Evolutionary conservation across 2,797 vertebrate species (phyloP).

Genomic region (Austrolebias charrua): DNA sequence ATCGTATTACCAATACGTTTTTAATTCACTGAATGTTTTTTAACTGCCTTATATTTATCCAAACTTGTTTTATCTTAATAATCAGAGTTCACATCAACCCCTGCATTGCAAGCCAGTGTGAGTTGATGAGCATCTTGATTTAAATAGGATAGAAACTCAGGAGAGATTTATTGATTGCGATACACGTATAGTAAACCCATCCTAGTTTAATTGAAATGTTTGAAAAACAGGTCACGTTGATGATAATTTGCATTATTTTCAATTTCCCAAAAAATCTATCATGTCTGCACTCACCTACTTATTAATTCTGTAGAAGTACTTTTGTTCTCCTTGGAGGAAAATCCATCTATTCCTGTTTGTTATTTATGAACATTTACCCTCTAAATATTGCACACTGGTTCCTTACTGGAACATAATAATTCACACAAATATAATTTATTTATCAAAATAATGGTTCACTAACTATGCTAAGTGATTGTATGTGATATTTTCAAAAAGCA

Average conservation of each 20-base stretch:
- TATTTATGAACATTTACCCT: slow-evolving; percentile 13
- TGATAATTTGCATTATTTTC: slow-evolving; percentile 10
- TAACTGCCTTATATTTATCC: no score
- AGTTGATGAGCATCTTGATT: not conserved
- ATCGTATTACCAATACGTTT: not conserved
- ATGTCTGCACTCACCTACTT: slow-evolving; percentile 1
- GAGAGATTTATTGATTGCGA: not conserved
- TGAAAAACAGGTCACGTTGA: not conserved
- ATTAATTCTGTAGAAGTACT: slow-evolving; percentile 14
- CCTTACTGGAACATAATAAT: slow-evolving; percentile 21
- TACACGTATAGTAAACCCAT: not conserved
- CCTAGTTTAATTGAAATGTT: not conserved
- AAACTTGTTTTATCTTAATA: not conserved
- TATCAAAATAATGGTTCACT: not conserved
- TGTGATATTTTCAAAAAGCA: not conserved
- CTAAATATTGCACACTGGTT: slow-evolving; percentile 18
- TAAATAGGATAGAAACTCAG: not conserved
- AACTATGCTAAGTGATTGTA: not conserved
- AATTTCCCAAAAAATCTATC: slow-evolving; percentile 3
- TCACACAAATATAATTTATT: slow-evolving; percentile 11
- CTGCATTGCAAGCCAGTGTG: no score
- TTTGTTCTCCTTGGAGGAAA: slow-evolving; percentile 21
- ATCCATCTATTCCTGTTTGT: slow-evolving; percentile 27
- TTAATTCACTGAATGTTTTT: not conserved
- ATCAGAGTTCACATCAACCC: not conserved